phyloP scores from a whole-genome alignment of 2,888 invertebrate genomes.

The Hemaris fuciformis region DNA sequence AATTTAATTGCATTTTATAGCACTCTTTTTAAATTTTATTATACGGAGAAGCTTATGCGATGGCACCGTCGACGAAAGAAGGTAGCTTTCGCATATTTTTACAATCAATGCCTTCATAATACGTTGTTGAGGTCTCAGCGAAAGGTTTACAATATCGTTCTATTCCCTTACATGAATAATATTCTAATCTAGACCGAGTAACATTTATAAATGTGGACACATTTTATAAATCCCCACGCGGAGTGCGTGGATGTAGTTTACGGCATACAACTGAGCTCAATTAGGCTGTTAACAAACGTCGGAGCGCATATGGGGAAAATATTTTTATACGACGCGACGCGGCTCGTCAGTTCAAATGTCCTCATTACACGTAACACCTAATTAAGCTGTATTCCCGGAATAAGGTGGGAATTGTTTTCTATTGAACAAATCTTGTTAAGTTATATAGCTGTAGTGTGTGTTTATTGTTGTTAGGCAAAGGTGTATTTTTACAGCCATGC shows the following conservation, averaged over 20 bases:
- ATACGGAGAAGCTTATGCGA: no score
- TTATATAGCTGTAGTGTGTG: background rate
- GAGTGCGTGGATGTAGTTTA: background rate
- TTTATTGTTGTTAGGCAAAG: background rate
- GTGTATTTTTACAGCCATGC: no score
- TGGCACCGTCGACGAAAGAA: no score
- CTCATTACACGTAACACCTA: conserved; percentile 1
- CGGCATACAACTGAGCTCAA: background rate
- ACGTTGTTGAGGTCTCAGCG: no score
- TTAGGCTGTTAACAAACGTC: background rate
- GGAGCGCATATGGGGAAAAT: background rate
- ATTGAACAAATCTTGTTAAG: background rate
- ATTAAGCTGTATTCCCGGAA: background rate
- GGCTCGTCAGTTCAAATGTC: background rate
- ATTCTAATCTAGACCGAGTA: no score
- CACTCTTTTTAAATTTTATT: background rate
- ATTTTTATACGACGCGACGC: background rate
- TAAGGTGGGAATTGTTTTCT: background rate
- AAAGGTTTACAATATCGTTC: no score
- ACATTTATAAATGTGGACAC: background rate
- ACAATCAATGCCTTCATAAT: no score
- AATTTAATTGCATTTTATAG: background rate
- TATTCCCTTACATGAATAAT: no score
- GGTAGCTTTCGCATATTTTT: no score
- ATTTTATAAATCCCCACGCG: background rate